Base-by-base conservation (phyloP, 2,888 invertebrate species). In the Carabus problematicus region DNA sequence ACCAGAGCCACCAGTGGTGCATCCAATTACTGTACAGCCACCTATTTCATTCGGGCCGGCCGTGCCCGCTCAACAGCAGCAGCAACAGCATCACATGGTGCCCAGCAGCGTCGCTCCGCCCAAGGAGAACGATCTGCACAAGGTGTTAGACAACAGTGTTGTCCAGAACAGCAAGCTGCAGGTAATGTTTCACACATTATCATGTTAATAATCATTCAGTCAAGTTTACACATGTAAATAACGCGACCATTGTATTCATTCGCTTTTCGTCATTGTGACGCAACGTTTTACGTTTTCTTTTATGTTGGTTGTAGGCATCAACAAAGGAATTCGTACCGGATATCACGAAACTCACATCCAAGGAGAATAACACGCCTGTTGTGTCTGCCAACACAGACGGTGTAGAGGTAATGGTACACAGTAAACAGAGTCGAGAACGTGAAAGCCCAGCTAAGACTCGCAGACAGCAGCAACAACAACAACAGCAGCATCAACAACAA, bases 371-470 rank as follows among this genome's bases (percentile, higher is more conserved):
- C 76, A 88, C 89, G 39, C 90, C 90, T 54, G 85, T 90, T 73
- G 90, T 90, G 67, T 90, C 90, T 72, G 90, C 90, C 72, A 88
- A 88, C 82, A 86, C 88, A 68, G 88, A 90, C 77, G 88, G 88
- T 75, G 89, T 88, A 76, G 87, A 87, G 79, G 86, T 88, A 79
- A 87, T 86, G 80, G 76, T 82, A 73, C 85, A 85, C 78, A 85
- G 75, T 67, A 74, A 74, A 64, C 76, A 76, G 68, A 73, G 76
- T 12, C 80, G 80, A 72, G 82, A 81, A 63, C 77, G 80, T 58
- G 82, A 82, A 59, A 82, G 82, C 75, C 82, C 82, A 4, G 78
- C 76, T 14, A 82, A 80, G 71, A 76, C 76, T n/a, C 73, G 76
- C 47, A 76, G 79, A 58, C 79, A 80, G 71, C 77, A 76, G 64